phyloP scores from a whole-genome alignment of 2,113 vertebrate species.

The Equus przewalskii region DNA sequence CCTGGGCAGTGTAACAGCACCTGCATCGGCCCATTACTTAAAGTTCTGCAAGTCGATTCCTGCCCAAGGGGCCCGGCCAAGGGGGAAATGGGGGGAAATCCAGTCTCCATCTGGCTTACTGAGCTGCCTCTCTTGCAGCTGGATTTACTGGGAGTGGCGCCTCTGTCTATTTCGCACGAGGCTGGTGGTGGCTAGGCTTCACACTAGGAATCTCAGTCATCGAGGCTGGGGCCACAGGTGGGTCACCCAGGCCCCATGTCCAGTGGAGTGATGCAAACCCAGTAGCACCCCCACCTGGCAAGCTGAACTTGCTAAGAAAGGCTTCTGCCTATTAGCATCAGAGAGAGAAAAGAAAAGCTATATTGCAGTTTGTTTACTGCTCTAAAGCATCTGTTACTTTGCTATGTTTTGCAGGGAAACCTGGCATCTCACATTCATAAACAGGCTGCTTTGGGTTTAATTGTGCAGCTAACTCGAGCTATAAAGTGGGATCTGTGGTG shows the following conservation, averaged over 20 bases:
- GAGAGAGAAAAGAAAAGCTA: conserved; percentile 22
- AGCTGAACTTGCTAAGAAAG: not conserved
- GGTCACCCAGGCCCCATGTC: not conserved
- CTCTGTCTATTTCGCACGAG: not conserved
- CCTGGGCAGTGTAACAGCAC: not conserved
- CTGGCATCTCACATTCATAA: conserved; percentile 51
- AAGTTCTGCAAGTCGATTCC: not conserved
- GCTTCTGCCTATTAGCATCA: not conserved
- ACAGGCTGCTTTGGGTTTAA: conserved; percentile 57
- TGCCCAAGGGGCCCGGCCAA: not conserved
- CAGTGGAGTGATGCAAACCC: not conserved
- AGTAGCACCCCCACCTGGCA: not conserved
- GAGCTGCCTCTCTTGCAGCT: too few species aligned
- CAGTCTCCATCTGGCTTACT: not conserved
- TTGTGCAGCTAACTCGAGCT: conserved; percentile 50
- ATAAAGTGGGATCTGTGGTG: not conserved
- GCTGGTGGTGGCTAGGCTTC: not conserved
- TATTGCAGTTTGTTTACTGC: conserved; percentile 55
- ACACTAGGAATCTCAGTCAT: not conserved
- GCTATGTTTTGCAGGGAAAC: conserved; percentile 47
- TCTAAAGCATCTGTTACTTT: conserved; percentile 70
- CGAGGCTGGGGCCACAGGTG: not conserved
- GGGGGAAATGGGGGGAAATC: too few species aligned
- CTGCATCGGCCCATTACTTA: too few species aligned
- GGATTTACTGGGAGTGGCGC: not conserved